Evolutionary conservation across 2,888 invertebrate species (phyloP).

Genomic region (Marasmarcha lunaedactyla): DNA sequence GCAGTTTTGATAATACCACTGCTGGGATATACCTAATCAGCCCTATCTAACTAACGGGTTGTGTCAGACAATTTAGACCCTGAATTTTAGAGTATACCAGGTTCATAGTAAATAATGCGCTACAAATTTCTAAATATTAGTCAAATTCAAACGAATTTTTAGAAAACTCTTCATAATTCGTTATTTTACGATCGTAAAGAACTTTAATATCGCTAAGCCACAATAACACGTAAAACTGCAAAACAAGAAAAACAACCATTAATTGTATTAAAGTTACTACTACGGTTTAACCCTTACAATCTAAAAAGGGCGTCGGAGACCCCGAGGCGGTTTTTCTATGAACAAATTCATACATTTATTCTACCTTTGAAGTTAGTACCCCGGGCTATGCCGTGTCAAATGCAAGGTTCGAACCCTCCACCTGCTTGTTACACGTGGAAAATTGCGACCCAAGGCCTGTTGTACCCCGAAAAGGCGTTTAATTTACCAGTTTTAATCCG

Average conservation of each 20-base stretch:
- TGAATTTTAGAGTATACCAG: too few relatives aligned
- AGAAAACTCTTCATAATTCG: too few relatives aligned
- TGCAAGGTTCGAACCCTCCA: conserved; percentile 48
- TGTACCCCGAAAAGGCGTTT: not conserved
- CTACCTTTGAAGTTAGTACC: conserved; percentile 61
- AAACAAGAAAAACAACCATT: conserved; percentile 5
- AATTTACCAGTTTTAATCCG: not conserved
- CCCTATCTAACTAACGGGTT: too few relatives aligned
- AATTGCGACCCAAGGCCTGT: conserved; percentile 27
- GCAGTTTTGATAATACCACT: too few relatives aligned
- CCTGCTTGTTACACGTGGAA: conserved; percentile 47
- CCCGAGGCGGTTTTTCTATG: conserved; percentile 49
- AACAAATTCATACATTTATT: conserved; percentile 64
- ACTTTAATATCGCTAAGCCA: too few relatives aligned
- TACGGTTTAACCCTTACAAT: conserved; percentile 20
- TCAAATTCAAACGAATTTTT: too few relatives aligned
- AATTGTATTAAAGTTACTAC: conserved; percentile 9
- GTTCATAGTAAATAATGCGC: too few relatives aligned
- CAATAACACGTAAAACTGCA: conserved; percentile 18
- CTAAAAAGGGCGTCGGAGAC: conserved; percentile 26
- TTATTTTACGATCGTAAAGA: too few relatives aligned
- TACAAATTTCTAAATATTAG: too few relatives aligned
- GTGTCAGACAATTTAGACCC: too few relatives aligned
- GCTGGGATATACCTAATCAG: too few relatives aligned
- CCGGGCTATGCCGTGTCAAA: conserved; percentile 48